Conservation (phyloP, 2,113 vertebrate species). For the Grallaria varia region DNA sequence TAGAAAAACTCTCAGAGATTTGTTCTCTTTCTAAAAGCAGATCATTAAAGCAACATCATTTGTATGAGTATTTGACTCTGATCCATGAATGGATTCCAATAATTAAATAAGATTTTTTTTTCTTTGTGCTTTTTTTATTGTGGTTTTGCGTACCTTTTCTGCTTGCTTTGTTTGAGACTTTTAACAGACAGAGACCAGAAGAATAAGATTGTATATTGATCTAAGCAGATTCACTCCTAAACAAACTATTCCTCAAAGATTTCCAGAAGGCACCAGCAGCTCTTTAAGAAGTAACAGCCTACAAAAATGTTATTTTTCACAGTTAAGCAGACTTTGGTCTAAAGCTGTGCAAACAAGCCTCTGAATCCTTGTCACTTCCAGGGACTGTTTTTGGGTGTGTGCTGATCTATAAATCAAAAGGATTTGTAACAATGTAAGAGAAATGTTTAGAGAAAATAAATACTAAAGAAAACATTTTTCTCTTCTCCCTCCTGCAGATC, state of each 20-base stretch:
- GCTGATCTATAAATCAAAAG: slow-evolving; percentile 41
- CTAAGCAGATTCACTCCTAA: slow-evolving; percentile 33
- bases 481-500: background rate
- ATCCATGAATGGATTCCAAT: slow-evolving; percentile 24
- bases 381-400: slow-evolving; percentile 30
- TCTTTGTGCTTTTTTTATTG: background rate
- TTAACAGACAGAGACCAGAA: background rate
- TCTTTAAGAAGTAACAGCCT: slow-evolving; percentile 44
- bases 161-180: background rate
- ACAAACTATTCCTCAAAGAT: slow-evolving; percentile 38
- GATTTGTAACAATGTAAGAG: slow-evolving; percentile 38
- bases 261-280: slow-evolving; percentile 39
- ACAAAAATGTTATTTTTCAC: slow-evolving; percentile 67
- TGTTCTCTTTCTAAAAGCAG: slow-evolving; percentile 27
- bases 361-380: slow-evolving; percentile 22
- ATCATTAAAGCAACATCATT: background rate
- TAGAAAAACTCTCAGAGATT: background rate
- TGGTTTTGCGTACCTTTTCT: background rate
- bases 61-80: slow-evolving; percentile 7
- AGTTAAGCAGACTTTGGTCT: slow-evolving; percentile 56
- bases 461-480: background rate
- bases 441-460: slow-evolving; percentile 22
- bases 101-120: background rate
- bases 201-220: slow-evolving; percentile 42
- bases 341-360: slow-evolving; percentile 65